Percentiles rank a stretch among this genome's conserved stretches.
These are phyloP conservation scores for Busseola fusca DNA, from an alignment of 2,888 invertebrate species.

Conservation along the genomic window DNA sequence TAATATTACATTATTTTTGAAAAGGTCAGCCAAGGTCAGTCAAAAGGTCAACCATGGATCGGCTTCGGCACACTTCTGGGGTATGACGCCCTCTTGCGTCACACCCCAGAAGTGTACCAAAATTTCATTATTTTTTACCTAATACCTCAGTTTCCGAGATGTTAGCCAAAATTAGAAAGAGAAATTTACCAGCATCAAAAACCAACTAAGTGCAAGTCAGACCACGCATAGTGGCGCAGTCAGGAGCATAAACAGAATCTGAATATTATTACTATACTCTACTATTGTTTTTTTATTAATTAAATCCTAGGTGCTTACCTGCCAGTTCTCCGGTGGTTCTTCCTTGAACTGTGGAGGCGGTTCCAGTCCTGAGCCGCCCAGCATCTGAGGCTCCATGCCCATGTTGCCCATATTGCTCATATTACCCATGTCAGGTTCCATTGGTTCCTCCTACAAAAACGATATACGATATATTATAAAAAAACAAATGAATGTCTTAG, in stretches of 20 bases:
- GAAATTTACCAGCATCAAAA: neutral
- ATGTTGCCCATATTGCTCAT: conserved; percentile 7
- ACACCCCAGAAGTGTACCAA: no score
- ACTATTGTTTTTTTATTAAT: no score
- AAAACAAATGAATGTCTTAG: neutral
- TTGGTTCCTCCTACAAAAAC: conserved; percentile 80
- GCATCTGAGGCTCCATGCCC: conserved; percentile 74
- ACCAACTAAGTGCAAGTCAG: neutral
- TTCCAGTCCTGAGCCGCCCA: conserved; percentile 69
- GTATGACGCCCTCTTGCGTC: no score
- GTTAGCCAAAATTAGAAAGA: neutral
- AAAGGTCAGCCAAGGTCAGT: neutral
- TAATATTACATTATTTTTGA: neutral
- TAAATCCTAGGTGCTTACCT: conserved; percentile 69
- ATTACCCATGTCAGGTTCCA: conserved; percentile 77
- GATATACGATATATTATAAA: no score
- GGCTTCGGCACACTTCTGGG: no score
- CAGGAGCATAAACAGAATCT: neutral
- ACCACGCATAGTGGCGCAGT: neutral
- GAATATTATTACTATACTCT: neutral
- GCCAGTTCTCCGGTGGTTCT: conserved; percentile 86
- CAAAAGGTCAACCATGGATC: neutral
- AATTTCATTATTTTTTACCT: neutral
- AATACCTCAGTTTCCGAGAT: neutral
- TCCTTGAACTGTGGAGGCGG: conserved; percentile 84